Conservation (phyloP, 2,113 vertebrate genomes). For the Antechinus flavipes region DNA sequence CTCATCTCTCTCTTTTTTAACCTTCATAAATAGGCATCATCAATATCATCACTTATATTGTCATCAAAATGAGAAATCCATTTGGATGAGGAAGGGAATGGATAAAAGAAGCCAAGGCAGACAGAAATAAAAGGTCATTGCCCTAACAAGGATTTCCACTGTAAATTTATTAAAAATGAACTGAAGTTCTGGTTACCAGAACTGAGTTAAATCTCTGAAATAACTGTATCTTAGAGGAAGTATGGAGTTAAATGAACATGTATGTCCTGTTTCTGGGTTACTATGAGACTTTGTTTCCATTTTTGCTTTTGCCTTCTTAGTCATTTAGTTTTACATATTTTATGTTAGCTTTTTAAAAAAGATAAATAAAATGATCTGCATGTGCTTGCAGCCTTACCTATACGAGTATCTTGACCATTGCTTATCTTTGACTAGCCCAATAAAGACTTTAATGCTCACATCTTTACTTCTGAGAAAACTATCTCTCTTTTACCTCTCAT, state of each 20-base stretch:
- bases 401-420: conserved; percentile 80
- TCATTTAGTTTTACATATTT: conserved; percentile 71
- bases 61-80: background rate
- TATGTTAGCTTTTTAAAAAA: conserved; percentile 74
- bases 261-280: conserved; percentile 55
- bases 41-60: background rate
- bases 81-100: background rate
- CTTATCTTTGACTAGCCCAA: conserved; percentile 49
- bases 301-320: conserved; percentile 52
- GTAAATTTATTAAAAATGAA: conserved; percentile 47
- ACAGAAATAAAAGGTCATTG: conserved; percentile 14
- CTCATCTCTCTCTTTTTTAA: background rate
- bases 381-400: conserved; percentile 77
- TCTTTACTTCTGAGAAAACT: conserved; percentile 52
- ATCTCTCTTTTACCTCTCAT: conserved; percentile 66
- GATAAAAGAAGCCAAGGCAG: background rate
- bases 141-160: background rate
- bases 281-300: conserved; percentile 69
- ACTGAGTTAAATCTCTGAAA: conserved; percentile 56
- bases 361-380: conserved; percentile 74
- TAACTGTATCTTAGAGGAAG: conserved; percentile 45
- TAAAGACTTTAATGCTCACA: conserved; percentile 55
- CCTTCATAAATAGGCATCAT: background rate
- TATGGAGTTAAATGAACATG: conserved; percentile 51
- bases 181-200: conserved; percentile 33